Evolutionary conservation across 2,113 vertebrate genomes (phyloP), one percentile per base, ranked within the genome.

Genomic region (Gnathonemus longibarbis): DNA sequence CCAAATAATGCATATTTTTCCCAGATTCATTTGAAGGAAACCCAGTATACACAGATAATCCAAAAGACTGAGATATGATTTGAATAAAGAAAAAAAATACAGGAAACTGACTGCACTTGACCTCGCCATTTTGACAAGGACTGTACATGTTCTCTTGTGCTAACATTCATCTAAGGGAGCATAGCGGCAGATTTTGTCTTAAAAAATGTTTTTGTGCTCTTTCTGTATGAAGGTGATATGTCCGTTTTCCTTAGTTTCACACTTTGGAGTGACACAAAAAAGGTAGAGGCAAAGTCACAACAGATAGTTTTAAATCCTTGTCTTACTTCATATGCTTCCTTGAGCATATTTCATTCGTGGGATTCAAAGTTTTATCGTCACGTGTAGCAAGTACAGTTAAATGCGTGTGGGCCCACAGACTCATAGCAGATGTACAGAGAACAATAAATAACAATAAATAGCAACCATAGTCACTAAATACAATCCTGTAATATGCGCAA

Each of bases 161-260:
- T 31, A 70, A 70, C 62, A 70, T 70, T 70, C 62, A 31, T 70
- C 62, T 70, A 31, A 31, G 62, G 62, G 11, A 42, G 49, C 87
- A 86, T 27, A 86, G 31, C 39, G 10, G 19, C 87, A 89, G 88
- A 74, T 90, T 91, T 92, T 94, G 94, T 92, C 92, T 94, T 91
- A 50, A 70, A 13, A 70, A 70, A 31, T 31, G 10, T 10, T 27
- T 27, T 27, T 66, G 62, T 27, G 27, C 62, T 86, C 88, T 92
- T 84, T 42, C 80, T 9, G 87, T 88, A 88, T 91, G 88, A 94
- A 94, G 91, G 93, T 93, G n/a, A 49, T 19, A n/a, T 6, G 49
- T 84, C 74, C 39, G 5, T 45, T 56, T 89, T 56, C 50, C 66
- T 48, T 77, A 70, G n/a, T 70, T 70, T 70, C 62, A 70, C 62